A percentile compares a stretch with the other conserved stretches of the same genome.
Evolutionary conservation across 2,888 invertebrate species (phyloP).

Genomic region (Anodontia alba): DNA sequence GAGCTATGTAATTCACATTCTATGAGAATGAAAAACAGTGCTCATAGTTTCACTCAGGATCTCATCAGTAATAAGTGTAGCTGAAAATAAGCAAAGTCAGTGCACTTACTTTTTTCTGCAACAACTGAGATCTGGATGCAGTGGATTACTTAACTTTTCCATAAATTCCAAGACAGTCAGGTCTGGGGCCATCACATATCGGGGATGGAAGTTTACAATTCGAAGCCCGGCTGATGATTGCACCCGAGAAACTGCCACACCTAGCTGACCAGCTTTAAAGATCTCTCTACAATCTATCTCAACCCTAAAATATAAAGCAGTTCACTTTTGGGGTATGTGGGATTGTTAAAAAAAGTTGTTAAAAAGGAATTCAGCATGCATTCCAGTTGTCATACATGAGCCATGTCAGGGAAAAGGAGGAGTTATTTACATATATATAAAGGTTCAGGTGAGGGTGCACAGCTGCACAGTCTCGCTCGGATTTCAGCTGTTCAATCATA

Average conservation of each 20-base stretch:
- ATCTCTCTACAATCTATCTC: conserved; percentile 26
- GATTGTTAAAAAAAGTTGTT: neutral
- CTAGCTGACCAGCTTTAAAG: conserved; percentile 31
- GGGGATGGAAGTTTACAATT: conserved; percentile 24
- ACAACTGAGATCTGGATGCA: neutral
- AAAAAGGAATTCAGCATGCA: neutral
- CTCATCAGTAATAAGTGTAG: neutral
- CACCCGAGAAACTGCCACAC: conserved; percentile 30
- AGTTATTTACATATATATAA: conserved; percentile 1
- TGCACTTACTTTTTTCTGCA: conserved; percentile 3
- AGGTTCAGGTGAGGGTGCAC: conserved; percentile 3
- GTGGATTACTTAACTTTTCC: neutral
- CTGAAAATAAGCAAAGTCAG: conserved; percentile 1
- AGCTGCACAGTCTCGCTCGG: conserved; percentile 3
- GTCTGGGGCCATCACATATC: conserved; percentile 19
- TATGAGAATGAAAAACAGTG: neutral
- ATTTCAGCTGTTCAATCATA: conserved; percentile 3
- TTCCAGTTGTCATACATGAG: conserved; percentile 2
- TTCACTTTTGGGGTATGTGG: conserved; percentile 3
- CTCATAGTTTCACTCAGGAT: conserved; percentile 1
- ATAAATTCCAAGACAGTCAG: neutral
- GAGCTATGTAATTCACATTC: too few species aligned
- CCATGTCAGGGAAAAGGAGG: neutral
- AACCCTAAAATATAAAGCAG: conserved; percentile 21
- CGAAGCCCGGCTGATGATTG: conserved; percentile 13